Conservation (phyloP, 2,888 invertebrate genomes). For the Papilio demoleus region DNA sequence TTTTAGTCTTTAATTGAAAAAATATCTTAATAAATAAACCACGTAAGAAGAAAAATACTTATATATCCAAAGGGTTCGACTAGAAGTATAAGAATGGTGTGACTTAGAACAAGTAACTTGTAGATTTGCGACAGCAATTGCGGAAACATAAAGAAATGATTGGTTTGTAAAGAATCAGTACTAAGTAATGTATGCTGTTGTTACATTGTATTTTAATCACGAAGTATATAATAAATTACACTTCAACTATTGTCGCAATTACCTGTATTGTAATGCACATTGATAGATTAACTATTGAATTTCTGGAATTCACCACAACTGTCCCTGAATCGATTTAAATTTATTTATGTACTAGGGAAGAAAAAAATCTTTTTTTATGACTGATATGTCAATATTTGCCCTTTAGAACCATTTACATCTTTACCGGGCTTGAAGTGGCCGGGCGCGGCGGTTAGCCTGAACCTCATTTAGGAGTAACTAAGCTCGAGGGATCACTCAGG, state of each 20-base stretch:
- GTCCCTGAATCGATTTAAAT: too few relatives aligned
- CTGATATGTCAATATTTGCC: too few relatives aligned
- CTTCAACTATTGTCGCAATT: not conserved
- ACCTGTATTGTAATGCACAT: not conserved
- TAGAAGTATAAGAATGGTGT: not conserved
- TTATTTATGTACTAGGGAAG: too few relatives aligned
- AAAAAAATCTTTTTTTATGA: too few relatives aligned
- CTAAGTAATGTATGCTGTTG: not conserved
- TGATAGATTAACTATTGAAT: conserved; percentile 1
- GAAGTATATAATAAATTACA: not conserved
- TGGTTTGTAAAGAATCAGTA: not conserved
- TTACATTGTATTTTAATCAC: not conserved
- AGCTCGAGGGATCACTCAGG: too few relatives aligned
- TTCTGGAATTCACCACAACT: not conserved
- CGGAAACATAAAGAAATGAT: not conserved
- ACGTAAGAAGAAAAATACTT: not conserved
- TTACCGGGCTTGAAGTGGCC: too few relatives aligned
- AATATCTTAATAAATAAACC: not conserved
- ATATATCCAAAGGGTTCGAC: too few relatives aligned
- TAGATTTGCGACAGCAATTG: not conserved
- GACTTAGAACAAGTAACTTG: not conserved
- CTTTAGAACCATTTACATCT: too few relatives aligned
- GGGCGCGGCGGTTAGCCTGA: too few relatives aligned
- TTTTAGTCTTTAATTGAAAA: not conserved
- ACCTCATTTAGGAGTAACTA: not conserved